Evolutionary conservation across 2,888 invertebrate species (phyloP), one percentile per base, ranked within the genome.

Genomic region (Ichneumon xanthorius): DNA sequence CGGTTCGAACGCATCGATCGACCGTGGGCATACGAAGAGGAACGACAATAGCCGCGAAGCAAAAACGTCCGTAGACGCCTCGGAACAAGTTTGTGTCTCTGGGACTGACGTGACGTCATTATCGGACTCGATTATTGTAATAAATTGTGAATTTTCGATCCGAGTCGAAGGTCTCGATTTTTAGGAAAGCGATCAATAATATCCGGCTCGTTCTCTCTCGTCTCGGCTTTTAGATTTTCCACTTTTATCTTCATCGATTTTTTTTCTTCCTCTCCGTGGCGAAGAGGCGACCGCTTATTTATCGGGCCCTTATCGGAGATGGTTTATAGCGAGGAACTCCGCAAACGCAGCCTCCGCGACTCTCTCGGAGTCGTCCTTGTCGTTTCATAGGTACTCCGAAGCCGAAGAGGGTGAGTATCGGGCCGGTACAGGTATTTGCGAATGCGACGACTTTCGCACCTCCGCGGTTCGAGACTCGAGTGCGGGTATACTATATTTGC

Each of bases 391-490:
- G 30, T 33, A 61, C 75, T 75, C 75, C 61, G 58, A 53, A n/a
- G 33, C 30, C 73, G 48, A 48, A 45, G 48, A n/a, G 45, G 80
- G 86, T 79, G 84, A 85, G 87, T 88, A 89, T 88, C 19, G 53
- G 65, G 16, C 4, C 86, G 88, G 86, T 88, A 86, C 87, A 72
- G 89, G 89, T 92, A 92, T 92, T 92, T 92, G 88, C 92, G 87
- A 88, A 90, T 88, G 87, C 90, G 89, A 87, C 86, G 86, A 90
- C 90, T 92, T 91, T 92, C 92, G 91, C 92, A 91, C 91, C 92
- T 92, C 86, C 68, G 80, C 71, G 4, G 45, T 45, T 26, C 81
- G 85, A 68, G 82, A 85, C 87, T 90, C 89, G 87, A 88, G 90
- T 88, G 72, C 67, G 77, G 63, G 78, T 75, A 85, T 75, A 40